These are phyloP conservation scores for Falcaria lacertinaria DNA, from an alignment of 2,888 invertebrate species.

Conservation along the genomic window DNA sequence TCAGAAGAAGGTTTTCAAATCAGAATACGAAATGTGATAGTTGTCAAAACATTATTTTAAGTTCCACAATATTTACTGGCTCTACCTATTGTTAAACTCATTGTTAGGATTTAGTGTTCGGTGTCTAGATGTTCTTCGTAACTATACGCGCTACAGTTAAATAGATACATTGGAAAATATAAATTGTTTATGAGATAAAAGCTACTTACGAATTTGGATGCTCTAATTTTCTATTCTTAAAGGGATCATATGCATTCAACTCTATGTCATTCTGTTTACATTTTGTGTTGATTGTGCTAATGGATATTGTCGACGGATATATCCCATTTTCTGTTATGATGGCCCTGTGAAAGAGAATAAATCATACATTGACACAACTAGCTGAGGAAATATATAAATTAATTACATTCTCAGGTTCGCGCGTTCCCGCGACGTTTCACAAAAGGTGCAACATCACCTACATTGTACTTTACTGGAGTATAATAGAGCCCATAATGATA, in stretches of 20 bases:
- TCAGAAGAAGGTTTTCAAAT: too few species aligned
- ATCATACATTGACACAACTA: too few species aligned
- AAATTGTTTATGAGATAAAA: constrained; percentile 3
- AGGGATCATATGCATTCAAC: constrained; percentile 57
- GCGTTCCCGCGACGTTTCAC: too few species aligned
- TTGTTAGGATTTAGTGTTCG: neutral
- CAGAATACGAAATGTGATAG: neutral
- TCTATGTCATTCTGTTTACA: constrained; percentile 57
- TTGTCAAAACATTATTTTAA: neutral
- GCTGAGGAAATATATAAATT: too few species aligned
- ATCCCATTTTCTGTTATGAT: constrained; percentile 67
- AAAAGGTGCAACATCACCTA: too few species aligned
- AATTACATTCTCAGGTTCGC: too few species aligned
- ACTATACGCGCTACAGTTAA: neutral
- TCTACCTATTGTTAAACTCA: neutral
- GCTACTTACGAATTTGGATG: constrained; percentile 74
- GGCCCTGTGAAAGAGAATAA: constrained; percentile 47
- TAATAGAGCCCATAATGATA: too few species aligned
- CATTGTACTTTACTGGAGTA: too few species aligned
- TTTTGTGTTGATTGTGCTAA: constrained; percentile 70
- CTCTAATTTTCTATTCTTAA: constrained; percentile 64
- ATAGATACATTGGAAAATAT: constrained; percentile 4
- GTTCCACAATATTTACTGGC: neutral
- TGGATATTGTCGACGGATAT: constrained; percentile 68
- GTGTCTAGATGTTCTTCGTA: neutral